Base-by-base conservation (phyloP, 2,888 invertebrate genomes). In the Pseudococcus jackbeardsleyi region DNA sequence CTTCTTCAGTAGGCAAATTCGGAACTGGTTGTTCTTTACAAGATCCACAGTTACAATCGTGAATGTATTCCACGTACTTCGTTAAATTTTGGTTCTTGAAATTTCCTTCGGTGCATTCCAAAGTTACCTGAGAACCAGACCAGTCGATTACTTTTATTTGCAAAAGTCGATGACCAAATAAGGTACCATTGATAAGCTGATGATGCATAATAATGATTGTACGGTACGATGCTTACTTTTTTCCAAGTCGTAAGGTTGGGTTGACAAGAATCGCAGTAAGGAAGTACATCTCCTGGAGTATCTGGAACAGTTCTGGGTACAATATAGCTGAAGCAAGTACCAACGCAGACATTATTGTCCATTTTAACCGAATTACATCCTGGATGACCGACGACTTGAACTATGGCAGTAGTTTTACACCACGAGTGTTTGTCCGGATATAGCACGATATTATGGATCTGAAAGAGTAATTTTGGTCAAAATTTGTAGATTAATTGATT, bases 201-300 rank as follows among this genome's bases (percentile, higher is more conserved):
- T 42, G 42, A 42, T 3, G 42, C 42, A 6, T 26, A 68, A 68
- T 68, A n/a, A n/a, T 42, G 9, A n/a, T n/a, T n/a, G n/a, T n/a
- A n/a, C 9, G 1, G 9, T 42, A 42, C 9, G 42, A 42, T 42
- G 6, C 92, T 91, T 91, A 94, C 94, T 90, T 94, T 94, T 90
- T 94, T 94, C 93, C 94, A 95, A 89, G 93, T 92, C 54, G 94
- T 93, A 89, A 93, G 93, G 0, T 93, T 92, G 0, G 95, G 94
- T 90, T 94, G 94, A 90, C 95, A 95, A 89, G 94, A 94, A 91
- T 95, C 95, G 91, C 95, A 95, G 90, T 95, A 95, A 1, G 95
- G 94, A 89, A 92, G 91, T 89, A 93, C 93, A 91, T 94, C 94
- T 50, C 94, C 95, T 3, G 94, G 94, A 89, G 94, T 94, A 26